These are phyloP conservation scores for Archips crataeganus DNA, from an alignment of 2,888 invertebrate genomes.

Conservation along the genomic window DNA sequence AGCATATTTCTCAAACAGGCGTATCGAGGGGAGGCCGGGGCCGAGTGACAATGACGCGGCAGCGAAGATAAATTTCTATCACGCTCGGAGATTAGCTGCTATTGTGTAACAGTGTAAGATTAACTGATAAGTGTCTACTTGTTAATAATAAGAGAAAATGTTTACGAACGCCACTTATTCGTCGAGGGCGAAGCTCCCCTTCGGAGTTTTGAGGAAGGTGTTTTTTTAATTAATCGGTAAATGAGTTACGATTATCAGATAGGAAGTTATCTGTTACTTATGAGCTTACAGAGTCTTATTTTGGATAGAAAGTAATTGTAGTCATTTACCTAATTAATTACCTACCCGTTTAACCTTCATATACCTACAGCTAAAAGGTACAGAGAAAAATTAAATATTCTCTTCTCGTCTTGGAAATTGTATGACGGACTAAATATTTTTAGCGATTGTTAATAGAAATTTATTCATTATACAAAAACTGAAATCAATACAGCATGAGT, in stretches of 20 bases:
- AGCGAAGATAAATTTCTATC: conserved; percentile 82
- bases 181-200: conserved; percentile 48
- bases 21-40: conserved; percentile 59
- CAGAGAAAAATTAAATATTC: not conserved
- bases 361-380: not conserved
- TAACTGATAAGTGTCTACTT: conserved; percentile 83
- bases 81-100: conserved; percentile 79
- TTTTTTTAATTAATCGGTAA: conserved; percentile 51
- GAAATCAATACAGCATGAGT: conserved; percentile 37
- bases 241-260: conserved; percentile 20
- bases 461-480: not conserved
- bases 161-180: conserved; percentile 54
- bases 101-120: conserved; percentile 82
- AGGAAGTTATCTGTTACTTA: conserved; percentile 11
- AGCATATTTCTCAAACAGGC: conserved; percentile 56
- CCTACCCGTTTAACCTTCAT: not conserved
- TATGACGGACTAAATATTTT: not conserved
- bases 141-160: conserved; percentile 80
- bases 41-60: conserved; percentile 71
- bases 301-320: not conserved
- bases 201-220: conserved; percentile 65
- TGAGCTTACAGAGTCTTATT: not conserved
- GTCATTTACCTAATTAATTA: not conserved
- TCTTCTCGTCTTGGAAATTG: not conserved
- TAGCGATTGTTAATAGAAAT: not conserved